Conservation (phyloP, 2,888 invertebrate species). For the Oscheius sp. region DNA sequence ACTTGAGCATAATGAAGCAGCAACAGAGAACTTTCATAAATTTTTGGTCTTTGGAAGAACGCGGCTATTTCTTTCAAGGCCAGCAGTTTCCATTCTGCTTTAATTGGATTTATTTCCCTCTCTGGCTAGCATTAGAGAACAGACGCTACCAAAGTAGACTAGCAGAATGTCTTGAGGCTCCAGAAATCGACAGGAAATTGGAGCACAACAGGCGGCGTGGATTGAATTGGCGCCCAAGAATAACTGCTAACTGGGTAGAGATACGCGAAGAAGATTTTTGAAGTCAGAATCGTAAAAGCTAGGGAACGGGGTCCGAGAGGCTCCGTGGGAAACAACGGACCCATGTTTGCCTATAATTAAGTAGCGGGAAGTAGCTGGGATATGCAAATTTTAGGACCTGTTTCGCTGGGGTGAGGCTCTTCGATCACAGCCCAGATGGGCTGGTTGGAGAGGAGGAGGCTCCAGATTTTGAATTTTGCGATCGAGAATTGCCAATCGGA, state of each 20-base stretch:
- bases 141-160: too few species aligned
- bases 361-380: neutral
- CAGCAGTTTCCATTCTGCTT: too few species aligned
- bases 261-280: neutral
- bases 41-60: too few species aligned
- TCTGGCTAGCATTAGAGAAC: too few species aligned
- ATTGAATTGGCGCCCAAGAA: slow-evolving; percentile 12
- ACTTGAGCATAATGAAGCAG: too few species aligned
- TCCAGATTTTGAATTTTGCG: slow-evolving; percentile 50
- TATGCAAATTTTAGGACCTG: neutral
- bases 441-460: slow-evolving; percentile 42
- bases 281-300: too few species aligned
- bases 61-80: too few species aligned
- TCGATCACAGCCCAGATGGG: slow-evolving; percentile 49
- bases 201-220: slow-evolving; percentile 16
- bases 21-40: too few species aligned
- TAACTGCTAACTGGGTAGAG: slow-evolving; percentile 21
- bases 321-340: neutral
- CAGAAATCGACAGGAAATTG: slow-evolving; percentile 18
- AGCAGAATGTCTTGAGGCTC: too few species aligned
- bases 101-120: too few species aligned
- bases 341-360: slow-evolving; percentile 1
- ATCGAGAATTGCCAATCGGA: slow-evolving; percentile 44
- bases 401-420: slow-evolving; percentile 28
- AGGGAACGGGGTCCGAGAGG: neutral